These are phyloP conservation scores for Adineta ricciae DNA, from an alignment of 2,888 invertebrate species.

Conservation along the genomic window DNA sequence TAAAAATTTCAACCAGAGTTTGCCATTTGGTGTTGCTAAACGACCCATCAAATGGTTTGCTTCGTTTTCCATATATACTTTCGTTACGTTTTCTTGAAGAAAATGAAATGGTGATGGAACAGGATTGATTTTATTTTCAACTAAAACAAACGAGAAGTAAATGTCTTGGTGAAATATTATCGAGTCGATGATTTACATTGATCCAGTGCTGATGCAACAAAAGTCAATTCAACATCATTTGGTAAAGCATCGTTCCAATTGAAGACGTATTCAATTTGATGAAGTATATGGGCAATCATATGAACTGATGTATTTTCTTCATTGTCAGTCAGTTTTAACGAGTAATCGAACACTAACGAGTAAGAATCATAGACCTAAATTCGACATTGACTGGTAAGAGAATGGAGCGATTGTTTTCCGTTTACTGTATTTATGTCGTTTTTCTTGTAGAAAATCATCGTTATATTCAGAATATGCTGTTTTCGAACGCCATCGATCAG, in stretches of 20 bases:
- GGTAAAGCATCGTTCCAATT: neutral
- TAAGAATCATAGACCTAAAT: neutral
- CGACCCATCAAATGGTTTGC: neutral
- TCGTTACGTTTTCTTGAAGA: neutral
- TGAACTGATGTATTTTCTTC: neutral
- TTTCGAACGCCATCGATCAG: neutral
- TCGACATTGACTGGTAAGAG: too few species aligned
- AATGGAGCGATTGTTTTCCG: too few species aligned
- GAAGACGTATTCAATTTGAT: neutral
- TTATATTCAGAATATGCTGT: neutral
- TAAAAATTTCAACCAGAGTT: neutral
- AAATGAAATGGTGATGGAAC: neutral
- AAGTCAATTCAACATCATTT: neutral
- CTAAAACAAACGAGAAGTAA: neutral
- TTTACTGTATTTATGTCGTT: neutral
- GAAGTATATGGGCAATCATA: neutral
- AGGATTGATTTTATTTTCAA: neutral
- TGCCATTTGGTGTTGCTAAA: neutral
- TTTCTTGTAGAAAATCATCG: neutral
- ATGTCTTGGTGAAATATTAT: neutral
- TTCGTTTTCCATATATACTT: neutral
- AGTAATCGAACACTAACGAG: neutral
- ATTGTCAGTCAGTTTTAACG: neutral
- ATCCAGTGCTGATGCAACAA: neutral
- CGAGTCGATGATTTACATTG: neutral